Evolutionary conservation across 2,113 vertebrate species (phyloP).

Genomic region (Rhinichthys klamathensis): DNA sequence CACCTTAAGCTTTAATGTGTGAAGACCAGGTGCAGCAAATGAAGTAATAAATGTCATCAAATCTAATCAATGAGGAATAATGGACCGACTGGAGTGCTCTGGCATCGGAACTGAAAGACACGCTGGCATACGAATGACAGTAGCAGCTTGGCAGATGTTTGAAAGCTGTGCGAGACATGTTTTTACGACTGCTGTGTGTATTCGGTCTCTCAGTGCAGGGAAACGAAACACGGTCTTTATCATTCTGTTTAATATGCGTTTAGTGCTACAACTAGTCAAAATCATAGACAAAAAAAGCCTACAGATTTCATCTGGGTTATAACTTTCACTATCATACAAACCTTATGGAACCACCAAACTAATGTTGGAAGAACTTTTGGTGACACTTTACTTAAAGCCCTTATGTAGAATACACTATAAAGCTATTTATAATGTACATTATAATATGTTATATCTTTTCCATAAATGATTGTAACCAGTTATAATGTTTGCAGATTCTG

Average conservation of each 20-base stretch:
- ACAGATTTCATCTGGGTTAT: background rate
- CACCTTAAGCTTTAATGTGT: background rate
- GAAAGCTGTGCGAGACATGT: background rate
- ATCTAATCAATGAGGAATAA: conserved; percentile 41
- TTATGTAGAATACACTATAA: too few relatives aligned
- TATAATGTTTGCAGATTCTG: too few relatives aligned
- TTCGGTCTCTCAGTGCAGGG: background rate
- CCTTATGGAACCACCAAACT: background rate
- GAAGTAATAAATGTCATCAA: conserved; percentile 24
- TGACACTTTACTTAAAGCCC: too few relatives aligned
- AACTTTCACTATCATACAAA: background rate
- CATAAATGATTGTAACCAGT: too few relatives aligned
- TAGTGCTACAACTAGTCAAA: background rate
- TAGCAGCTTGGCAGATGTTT: conserved; percentile 6
- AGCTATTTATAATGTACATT: too few relatives aligned
- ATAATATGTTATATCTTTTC: too few relatives aligned
- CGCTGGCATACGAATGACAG: background rate
- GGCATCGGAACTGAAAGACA: conserved; percentile 9
- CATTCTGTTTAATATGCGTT: background rate
- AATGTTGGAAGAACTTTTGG: too few relatives aligned
- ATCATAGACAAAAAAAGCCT: too few relatives aligned
- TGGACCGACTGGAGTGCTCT: background rate
- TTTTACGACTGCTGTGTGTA: background rate
- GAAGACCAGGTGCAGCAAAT: conserved; percentile 8
- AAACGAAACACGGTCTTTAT: background rate